Percentiles rank a stretch among this genome's conserved stretches.
phyloP scores from a whole-genome alignment of 2,888 invertebrate genomes.

The Platypus cylindrus region DNA sequence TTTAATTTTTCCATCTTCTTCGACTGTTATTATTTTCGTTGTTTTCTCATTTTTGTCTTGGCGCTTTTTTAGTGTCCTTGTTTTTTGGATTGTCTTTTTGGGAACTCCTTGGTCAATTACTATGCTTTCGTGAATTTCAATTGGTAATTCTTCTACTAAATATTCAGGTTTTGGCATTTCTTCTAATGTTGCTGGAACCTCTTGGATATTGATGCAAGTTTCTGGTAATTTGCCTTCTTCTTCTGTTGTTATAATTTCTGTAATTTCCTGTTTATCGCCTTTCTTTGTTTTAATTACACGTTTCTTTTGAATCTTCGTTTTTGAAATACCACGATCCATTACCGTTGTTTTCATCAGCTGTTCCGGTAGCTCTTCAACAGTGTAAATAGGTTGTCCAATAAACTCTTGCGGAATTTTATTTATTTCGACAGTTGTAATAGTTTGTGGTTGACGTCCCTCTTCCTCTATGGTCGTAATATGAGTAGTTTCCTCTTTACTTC shows the following conservation, averaged over 20 bases:
- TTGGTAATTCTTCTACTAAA: conserved; percentile 25
- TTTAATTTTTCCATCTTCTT: conserved; percentile 21
- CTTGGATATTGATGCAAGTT: conserved; percentile 22
- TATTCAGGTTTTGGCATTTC: conserved; percentile 13
- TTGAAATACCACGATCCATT: conserved; percentile 35
- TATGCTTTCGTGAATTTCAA: conserved; percentile 21
- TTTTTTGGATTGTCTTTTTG: conserved; percentile 25
- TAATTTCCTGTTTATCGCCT: conserved; percentile 25
- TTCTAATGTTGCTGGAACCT: conserved; percentile 17
- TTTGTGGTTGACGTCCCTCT: conserved; percentile 33
- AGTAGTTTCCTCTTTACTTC: conserved; percentile 32
- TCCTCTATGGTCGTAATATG: conserved; percentile 36
- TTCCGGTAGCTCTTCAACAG: conserved; percentile 19
- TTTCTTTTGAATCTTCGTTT: conserved; percentile 29
- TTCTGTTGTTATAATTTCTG: conserved; percentile 30
- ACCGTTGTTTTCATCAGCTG: conserved; percentile 23
- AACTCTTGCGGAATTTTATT: conserved; percentile 25
- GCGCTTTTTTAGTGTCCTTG: conserved; percentile 30
- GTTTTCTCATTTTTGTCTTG: conserved; percentile 33
- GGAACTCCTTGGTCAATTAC: conserved; percentile 19
- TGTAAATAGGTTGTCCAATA: conserved; percentile 20
- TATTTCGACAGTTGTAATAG: conserved; percentile 24
- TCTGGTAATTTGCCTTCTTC: conserved; percentile 25
- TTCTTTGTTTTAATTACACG: conserved; percentile 33
- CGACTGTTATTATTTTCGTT: conserved; percentile 28